Base-by-base conservation (phyloP, 1,140 invertebrate genomes). In the Camponotus floridanus region DNA sequence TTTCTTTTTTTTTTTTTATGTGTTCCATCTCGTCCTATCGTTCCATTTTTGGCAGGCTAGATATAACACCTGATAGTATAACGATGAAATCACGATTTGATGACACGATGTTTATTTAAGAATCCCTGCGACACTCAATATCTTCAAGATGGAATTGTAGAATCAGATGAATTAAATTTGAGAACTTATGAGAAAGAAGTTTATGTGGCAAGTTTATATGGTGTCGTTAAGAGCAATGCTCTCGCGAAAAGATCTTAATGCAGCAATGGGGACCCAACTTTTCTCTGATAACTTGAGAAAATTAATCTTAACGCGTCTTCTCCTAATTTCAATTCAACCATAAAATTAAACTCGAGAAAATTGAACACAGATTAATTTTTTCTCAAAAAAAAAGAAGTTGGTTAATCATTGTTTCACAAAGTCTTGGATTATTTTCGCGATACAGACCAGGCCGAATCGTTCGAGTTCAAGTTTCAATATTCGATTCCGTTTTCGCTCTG, bases 401-500 rank as follows among this genome's bases (percentile, higher is more conserved):
- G 8, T 76, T n/a, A 51, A n/a, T n/a, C 36, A 42, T 39, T 61
- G 55, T 78, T 42, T 48, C 9, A 18, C 18, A n/a, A 51, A 55
- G 8, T 4, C 8, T 55, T 79, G 3, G 45, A 36, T 67, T 39
- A 59, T 13, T 55, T 48, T 13, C 13, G 62, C 42, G 45, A 55
- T 33, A 45, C 36, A 18, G 74, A 1, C n/a, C 21, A 64, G 39
- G n/a, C 33, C 39, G 74, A 59, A 59, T 64, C 39, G 15, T 64
- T 76, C 45, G 15, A 31, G 59, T 26, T 78, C 74, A 64, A 78
- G 59, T 48, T 62, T 76, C 61, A 51, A 67, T 48, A 79, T 7
- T 79, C 62, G 31, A 51, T 67, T 33, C 18, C 61, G 26, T 65
- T 78, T 62, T 67, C 76, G 42, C 45, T 79, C 76, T 21, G 76